Evolutionary conservation across 2,888 invertebrate species (phyloP), one percentile per base, ranked within the genome.

Genomic region (Blastobasis lacticolella): DNA sequence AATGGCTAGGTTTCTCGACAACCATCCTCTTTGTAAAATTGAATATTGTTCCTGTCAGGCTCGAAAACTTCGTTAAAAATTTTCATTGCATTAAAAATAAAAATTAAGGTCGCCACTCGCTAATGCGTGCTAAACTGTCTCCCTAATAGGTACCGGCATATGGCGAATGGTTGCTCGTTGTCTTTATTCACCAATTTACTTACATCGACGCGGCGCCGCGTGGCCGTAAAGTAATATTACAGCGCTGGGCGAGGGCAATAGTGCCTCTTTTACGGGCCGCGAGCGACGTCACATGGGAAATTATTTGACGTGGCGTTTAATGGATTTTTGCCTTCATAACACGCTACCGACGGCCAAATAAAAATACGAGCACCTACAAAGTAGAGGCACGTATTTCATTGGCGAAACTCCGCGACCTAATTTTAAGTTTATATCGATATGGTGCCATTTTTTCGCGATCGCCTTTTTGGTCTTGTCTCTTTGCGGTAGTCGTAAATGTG

Each of bases 261-360:
- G 84, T 86, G 86, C 84, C 84, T 83, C 84, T 84, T 86, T 87
- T 86, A 85, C 85, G 85, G 84, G 84, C 85, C 84, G 82, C 84
- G 83, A 81, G 85, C 81, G 80, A 74, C 80, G 86, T 85, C 87
- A 85, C 87, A 84, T 85, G 87, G 87, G 87, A 88, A 88, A 87
- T 88, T 88, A 88, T 88, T 88, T 87, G 87, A 88, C 87, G 85
- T 85, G 80, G 72, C 84, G 81, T 86, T 88, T 88, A 88, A 88
- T 88, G 87, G 87, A 87, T 87, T 87, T 85, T 84, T 83, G 86
- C 86, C 85, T 82, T 85, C 87, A 86, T 86, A 86, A 86, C 86
- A 85, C 79, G 84, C 83, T 78, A 85, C 79, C 79, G 79, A 76
- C 80, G 70, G 73, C 73, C 78, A 75, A 87, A 85, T 84, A 84